Evolutionary conservation across 1,140 invertebrate genomes (phyloP).

Genomic region (Rhopalosiphum padi): DNA sequence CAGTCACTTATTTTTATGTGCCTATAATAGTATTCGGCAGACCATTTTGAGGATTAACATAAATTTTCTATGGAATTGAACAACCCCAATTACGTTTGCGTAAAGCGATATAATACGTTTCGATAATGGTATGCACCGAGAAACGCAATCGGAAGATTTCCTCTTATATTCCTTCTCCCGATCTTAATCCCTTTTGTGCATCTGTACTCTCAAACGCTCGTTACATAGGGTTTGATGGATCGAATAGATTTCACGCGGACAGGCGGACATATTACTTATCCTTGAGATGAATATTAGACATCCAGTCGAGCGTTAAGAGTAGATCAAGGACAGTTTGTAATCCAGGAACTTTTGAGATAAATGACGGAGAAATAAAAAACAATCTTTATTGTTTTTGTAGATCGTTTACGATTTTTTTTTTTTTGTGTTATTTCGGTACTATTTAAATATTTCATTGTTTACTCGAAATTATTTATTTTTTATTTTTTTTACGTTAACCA

Average conservation of each 20-base stretch:
- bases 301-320: conserved; percentile 39
- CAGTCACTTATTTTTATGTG: not conserved
- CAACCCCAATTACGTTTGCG: not conserved
- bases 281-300: conserved; percentile 42
- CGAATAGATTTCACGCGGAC: conserved; percentile 1
- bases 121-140: not conserved
- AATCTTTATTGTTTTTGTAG: conserved; percentile 24
- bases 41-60: not conserved
- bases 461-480: not conserved
- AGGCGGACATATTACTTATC: not conserved
- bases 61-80: not conserved
- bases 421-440: not conserved
- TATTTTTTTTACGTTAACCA: not conserved
- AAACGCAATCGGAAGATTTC: not conserved
- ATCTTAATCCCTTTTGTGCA: not conserved
- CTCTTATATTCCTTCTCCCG: not conserved
- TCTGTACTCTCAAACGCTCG: not conserved
- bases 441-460: conserved; percentile 1
- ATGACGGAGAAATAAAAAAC: conserved; percentile 9
- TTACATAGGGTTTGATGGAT: not conserved
- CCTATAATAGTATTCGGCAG: not conserved
- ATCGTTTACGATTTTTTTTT: not conserved
- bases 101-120: not conserved
- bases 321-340: conserved; percentile 44
- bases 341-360: conserved; percentile 43